Conservation (phyloP, 1,140 invertebrate genomes). For the Drosophila auraria region DNA sequence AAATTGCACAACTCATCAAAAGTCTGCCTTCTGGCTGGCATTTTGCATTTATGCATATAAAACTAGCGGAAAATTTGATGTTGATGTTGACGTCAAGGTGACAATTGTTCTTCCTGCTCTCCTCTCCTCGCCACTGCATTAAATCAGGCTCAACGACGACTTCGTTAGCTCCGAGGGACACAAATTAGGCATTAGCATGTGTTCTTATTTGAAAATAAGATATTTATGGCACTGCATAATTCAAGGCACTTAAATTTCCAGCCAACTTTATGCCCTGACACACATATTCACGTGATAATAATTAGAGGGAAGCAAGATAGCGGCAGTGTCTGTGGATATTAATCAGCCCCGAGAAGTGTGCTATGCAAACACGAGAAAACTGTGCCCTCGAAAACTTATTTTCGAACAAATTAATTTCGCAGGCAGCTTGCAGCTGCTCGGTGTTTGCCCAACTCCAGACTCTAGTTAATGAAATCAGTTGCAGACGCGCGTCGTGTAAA, state of each 20-base stretch:
- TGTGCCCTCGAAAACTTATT: slow-evolving; percentile 77
- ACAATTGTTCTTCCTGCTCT: slow-evolving; percentile 59
- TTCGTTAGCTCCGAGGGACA: slow-evolving; percentile 25
- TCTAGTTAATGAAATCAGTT: slow-evolving; percentile 84
- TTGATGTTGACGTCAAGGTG: slow-evolving; percentile 74
- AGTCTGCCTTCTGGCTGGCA: slow-evolving; percentile 58
- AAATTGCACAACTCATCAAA: slow-evolving; percentile 81
- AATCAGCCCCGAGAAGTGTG: slow-evolving; percentile 60
- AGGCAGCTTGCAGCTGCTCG: slow-evolving; percentile 16
- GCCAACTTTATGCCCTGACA: slow-evolving; percentile 13
- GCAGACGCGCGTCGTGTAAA: slow-evolving; percentile 55
- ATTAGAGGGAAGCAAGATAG: slow-evolving; percentile 33
- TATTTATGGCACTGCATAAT: slow-evolving; percentile 58
- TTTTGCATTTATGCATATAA: slow-evolving; percentile 81
- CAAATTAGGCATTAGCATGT: slow-evolving; percentile 68
- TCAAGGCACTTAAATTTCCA: slow-evolving; percentile 33
- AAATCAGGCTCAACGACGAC: slow-evolving; percentile 36
- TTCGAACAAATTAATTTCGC: slow-evolving; percentile 82
- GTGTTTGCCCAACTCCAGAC: slow-evolving; percentile 77
- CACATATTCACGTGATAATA: slow-evolving; percentile 64
- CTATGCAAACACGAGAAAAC: slow-evolving; percentile 55
- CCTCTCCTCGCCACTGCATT: slow-evolving; percentile 19
- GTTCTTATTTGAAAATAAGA: slow-evolving; percentile 40
- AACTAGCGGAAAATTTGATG: slow-evolving; percentile 77
- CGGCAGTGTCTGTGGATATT: slow-evolving; percentile 49